Conservation (phyloP, 2,888 invertebrate species). For the Chromoteleia sp. region DNA sequence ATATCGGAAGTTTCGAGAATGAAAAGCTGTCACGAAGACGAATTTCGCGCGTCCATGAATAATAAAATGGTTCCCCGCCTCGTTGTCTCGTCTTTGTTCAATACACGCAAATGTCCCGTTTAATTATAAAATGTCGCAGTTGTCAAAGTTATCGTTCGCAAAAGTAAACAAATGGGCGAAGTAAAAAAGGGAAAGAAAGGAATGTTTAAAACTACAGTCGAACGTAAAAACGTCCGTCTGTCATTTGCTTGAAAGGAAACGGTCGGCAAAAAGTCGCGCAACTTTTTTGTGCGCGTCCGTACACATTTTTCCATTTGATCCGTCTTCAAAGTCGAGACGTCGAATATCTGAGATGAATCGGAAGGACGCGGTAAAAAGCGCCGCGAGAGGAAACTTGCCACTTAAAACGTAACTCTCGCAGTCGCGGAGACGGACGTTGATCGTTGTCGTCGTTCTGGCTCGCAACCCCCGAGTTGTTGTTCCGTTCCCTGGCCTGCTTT, state of each 20-base stretch:
- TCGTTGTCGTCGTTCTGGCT: slow-evolving; percentile 71
- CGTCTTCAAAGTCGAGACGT: slow-evolving; percentile 70
- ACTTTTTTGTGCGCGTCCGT: slow-evolving; percentile 48
- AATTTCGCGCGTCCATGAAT: slow-evolving; percentile 58
- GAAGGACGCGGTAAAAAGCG: slow-evolving; percentile 68
- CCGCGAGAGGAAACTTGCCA: slow-evolving; percentile 79
- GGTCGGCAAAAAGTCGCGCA: slow-evolving; percentile 40
- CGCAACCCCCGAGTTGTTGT: slow-evolving; percentile 71
- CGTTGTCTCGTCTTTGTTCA: slow-evolving; percentile 1
- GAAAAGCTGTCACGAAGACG: slow-evolving; percentile 66
- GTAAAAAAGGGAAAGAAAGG: neutral
- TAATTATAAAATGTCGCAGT: slow-evolving; percentile 7
- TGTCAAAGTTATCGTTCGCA: slow-evolving; percentile 5
- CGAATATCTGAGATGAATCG: slow-evolving; percentile 70
- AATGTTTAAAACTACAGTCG: slow-evolving; percentile 39
- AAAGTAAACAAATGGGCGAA: slow-evolving; percentile 2
- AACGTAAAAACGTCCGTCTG: slow-evolving; percentile 53
- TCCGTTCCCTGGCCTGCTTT: slow-evolving; percentile 73
- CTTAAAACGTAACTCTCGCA: slow-evolving; percentile 77
- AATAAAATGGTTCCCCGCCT: slow-evolving; percentile 44
- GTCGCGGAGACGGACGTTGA: slow-evolving; percentile 72
- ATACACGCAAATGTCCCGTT: neutral
- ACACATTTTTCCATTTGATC: slow-evolving; percentile 68
- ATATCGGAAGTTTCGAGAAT: slow-evolving; percentile 61
- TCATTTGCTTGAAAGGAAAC: slow-evolving; percentile 63